Conservation (phyloP, 2,888 invertebrate species). For the Phyllotreta cruciferae region DNA sequence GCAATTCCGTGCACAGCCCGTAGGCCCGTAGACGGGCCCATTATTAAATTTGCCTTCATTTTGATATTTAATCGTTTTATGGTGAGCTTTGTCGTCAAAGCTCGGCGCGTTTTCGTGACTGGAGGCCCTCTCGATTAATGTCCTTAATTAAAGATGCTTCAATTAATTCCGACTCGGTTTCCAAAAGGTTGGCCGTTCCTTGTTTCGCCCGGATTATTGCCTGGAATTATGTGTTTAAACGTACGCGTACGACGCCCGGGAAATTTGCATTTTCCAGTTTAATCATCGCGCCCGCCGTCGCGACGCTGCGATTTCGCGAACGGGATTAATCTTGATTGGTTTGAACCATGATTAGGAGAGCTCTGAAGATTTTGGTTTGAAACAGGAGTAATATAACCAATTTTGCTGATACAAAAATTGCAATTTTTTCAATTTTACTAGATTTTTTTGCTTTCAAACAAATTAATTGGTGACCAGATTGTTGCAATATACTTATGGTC, state of each 20-base stretch:
- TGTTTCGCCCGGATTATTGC: slow-evolving; percentile 43
- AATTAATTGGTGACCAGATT: too few species aligned
- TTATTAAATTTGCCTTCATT: slow-evolving; percentile 60
- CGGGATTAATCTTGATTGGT: neutral
- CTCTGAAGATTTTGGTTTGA: too few species aligned
- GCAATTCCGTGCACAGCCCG: slow-evolving; percentile 47
- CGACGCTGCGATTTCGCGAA: neutral
- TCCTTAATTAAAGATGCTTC: slow-evolving; percentile 59
- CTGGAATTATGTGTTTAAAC: slow-evolving; percentile 43
- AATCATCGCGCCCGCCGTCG: neutral
- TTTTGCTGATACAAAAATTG: too few species aligned
- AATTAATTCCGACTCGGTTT: slow-evolving; percentile 57
- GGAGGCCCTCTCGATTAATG: slow-evolving; percentile 56
- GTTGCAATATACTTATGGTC: too few species aligned
- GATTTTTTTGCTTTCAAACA: too few species aligned
- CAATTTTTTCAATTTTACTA: too few species aligned
- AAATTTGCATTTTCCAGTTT: slow-evolving; percentile 17
- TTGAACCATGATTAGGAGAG: neutral
- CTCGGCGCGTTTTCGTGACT: slow-evolving; percentile 53
- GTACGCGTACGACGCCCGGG: slow-evolving; percentile 16
- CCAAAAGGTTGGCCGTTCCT: slow-evolving; percentile 45
- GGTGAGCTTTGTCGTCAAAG: slow-evolving; percentile 58
- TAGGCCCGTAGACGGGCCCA: slow-evolving; percentile 51
- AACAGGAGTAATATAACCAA: too few species aligned
- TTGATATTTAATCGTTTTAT: slow-evolving; percentile 60